Evolutionary conservation across 2,888 invertebrate species (phyloP).

Genomic region (Thysanoteuthis rhombus): DNA sequence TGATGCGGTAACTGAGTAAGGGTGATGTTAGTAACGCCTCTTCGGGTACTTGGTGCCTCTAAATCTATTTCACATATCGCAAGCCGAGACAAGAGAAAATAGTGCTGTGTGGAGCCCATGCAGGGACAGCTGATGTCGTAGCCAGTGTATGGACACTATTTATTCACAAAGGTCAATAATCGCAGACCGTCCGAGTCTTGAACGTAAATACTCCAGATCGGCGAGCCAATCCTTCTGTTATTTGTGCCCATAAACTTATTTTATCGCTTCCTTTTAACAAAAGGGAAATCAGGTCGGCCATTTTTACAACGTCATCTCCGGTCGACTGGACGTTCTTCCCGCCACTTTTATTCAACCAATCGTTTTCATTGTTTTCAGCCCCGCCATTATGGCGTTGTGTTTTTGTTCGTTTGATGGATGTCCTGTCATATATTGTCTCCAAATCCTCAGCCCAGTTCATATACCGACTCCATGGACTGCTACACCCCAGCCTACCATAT

Average conservation of each 20-base stretch:
- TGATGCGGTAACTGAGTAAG: too few species aligned
- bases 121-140: too few species aligned
- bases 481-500: neutral
- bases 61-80: too few species aligned
- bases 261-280: conserved; percentile 12
- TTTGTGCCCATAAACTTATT: conserved; percentile 12
- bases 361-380: neutral
- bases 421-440: neutral
- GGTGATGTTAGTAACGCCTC: too few species aligned
- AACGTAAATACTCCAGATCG: neutral
- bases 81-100: too few species aligned
- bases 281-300: neutral
- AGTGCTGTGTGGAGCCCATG: too few species aligned
- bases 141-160: too few species aligned
- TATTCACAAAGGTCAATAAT: neutral
- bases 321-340: neutral
- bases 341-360: neutral
- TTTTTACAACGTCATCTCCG: conserved; percentile 12
- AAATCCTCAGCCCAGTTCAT: neutral
- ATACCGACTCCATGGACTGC: neutral
- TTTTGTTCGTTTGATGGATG: neutral
- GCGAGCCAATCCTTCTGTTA: neutral
- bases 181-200: neutral
- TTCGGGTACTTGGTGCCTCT: too few species aligned
- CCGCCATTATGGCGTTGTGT: neutral